These are phyloP conservation scores for Tolypeutes matacus DNA, from an alignment of 2,797 vertebrate genomes.

Conservation along the genomic window DNA sequence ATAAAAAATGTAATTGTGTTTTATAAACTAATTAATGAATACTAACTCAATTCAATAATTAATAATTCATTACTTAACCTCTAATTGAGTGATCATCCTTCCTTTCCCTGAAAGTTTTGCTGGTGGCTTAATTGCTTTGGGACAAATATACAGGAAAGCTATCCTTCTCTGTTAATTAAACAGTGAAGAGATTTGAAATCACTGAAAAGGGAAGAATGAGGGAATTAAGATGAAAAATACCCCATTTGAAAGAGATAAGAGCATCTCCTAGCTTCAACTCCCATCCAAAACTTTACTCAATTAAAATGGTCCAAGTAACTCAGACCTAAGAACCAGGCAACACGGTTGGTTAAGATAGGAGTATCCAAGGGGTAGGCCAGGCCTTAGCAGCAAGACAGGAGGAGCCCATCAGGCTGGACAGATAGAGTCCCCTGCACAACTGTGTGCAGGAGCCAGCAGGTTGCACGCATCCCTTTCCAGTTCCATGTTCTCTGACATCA, in stretches of 20 bases:
- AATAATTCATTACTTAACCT: constrained; percentile 83
- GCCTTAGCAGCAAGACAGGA: neutral
- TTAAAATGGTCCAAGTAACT: neutral
- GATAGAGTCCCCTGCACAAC: neutral
- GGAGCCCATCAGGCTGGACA: neutral
- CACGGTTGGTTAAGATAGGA: neutral
- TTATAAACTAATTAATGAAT: constrained; percentile 82
- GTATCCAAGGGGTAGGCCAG: neutral
- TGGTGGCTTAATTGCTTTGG: constrained; percentile 81
- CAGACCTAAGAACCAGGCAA: neutral
- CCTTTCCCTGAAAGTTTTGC: constrained; percentile 76
- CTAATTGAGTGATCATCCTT: constrained; percentile 79
- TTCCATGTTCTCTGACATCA: neutral
- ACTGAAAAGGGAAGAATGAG: constrained; percentile 45
- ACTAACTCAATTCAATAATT: constrained; percentile 79
- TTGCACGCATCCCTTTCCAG: neutral
- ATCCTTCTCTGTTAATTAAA: constrained; percentile 76
- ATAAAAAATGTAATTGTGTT: constrained; percentile 79
- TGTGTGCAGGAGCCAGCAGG: neutral
- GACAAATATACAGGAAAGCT: constrained; percentile 69
- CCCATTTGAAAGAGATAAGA: constrained; percentile 52
- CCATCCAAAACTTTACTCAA: neutral
- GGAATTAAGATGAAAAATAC: constrained; percentile 47
- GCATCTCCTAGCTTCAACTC: constrained; percentile 7
- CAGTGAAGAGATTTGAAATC: constrained; percentile 66